These are phyloP conservation scores for Alethe diademata DNA, from an alignment of 2,113 vertebrate genomes.

Conservation along the genomic window DNA sequence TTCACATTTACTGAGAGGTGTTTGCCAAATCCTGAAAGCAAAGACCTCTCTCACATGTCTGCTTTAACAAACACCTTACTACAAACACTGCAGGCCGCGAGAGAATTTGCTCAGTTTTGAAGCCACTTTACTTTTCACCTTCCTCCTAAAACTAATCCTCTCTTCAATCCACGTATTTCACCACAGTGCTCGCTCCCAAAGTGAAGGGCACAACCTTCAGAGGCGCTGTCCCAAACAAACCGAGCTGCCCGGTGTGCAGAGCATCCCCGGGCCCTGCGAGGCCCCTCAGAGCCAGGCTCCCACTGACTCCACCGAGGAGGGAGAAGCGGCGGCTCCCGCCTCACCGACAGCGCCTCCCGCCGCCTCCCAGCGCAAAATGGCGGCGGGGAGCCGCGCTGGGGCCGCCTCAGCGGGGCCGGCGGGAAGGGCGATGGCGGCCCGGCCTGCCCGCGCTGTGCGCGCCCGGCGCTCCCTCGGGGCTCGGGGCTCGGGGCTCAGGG, in stretches of 20 bases:
- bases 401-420: background rate
- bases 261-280: accelerated
- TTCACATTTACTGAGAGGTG: background rate
- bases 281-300: accelerated
- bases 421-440: background rate
- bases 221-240: background rate
- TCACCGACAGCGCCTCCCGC: background rate
- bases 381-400: background rate
- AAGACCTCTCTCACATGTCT: background rate
- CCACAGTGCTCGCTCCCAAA: background rate
- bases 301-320: too few relatives aligned
- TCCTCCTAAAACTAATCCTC: background rate
- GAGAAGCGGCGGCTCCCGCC: accelerated
- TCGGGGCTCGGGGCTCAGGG: too few relatives aligned
- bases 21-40: background rate
- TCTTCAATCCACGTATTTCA: background rate
- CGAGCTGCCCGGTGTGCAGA: accelerated
- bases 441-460: accelerated
- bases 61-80: background rate
- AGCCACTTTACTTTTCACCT: background rate
- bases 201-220: background rate
- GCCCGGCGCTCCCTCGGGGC: background rate
- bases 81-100: background rate
- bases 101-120: background rate
- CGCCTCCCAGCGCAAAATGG: background rate